These are phyloP conservation scores for Prosapia bicincta DNA, from an alignment of 2,888 invertebrate species.

Conservation along the genomic window DNA sequence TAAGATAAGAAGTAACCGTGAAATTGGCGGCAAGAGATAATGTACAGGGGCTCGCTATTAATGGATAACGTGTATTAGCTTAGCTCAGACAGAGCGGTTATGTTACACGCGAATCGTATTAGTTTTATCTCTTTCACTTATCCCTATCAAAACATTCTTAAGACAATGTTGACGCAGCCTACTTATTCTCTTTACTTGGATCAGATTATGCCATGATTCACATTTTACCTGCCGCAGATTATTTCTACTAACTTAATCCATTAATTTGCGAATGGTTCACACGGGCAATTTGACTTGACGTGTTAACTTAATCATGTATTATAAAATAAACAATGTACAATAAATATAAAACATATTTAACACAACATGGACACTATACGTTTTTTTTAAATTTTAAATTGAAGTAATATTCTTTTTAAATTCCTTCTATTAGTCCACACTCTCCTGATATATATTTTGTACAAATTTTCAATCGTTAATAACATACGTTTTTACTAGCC, in stretches of 20 bases:
- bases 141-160: conserved; percentile 16
- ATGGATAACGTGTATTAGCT: background rate
- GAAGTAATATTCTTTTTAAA: too few relatives aligned
- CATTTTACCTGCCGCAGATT: background rate
- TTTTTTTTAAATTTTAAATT: too few relatives aligned
- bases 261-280: too few relatives aligned
- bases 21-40: background rate
- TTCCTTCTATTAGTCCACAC: too few relatives aligned
- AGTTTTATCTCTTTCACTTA: conserved; percentile 15
- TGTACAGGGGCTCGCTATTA: background rate
- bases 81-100: background rate
- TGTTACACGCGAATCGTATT: background rate
- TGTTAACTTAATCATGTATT: too few relatives aligned
- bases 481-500: too few relatives aligned
- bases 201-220: background rate
- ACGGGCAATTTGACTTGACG: too few relatives aligned
- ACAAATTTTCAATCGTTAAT: too few relatives aligned
- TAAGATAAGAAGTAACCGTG: background rate
- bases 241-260: background rate
- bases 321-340: too few relatives aligned
- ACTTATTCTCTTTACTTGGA: background rate
- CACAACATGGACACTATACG: too few relatives aligned
- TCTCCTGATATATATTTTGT: too few relatives aligned
- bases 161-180: conserved; percentile 22
- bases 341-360: too few relatives aligned